Percentiles rank a stretch among this genome's conserved stretches.
Evolutionary conservation across 2,113 vertebrate genomes (phyloP).

Genomic region (Calypte anna): DNA sequence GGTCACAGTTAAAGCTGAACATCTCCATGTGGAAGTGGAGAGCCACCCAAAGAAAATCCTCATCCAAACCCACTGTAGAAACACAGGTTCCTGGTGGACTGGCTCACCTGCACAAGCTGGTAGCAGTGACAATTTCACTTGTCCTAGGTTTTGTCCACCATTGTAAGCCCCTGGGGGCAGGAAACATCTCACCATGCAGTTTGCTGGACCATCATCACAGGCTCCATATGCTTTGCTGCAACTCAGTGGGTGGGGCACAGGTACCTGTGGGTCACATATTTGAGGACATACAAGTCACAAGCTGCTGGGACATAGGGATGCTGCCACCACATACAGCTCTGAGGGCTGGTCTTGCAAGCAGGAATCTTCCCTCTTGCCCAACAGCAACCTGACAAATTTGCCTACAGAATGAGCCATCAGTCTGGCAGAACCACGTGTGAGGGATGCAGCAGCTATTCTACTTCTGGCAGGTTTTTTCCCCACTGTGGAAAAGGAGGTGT

Average conservation of each 20-base stretch:
- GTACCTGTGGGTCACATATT: not conserved
- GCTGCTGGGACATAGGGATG: not conserved
- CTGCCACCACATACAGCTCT: not conserved
- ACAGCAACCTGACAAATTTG: not conserved
- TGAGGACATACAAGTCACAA: not conserved
- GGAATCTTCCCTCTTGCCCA: not conserved
- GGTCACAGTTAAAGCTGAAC: not conserved
- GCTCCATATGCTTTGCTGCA: rapidly evolving
- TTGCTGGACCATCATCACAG: not conserved
- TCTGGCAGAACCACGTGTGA: not conserved
- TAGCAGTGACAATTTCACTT: not conserved
- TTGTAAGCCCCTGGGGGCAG: not conserved
- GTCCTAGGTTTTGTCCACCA: not conserved
- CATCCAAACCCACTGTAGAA: not conserved
- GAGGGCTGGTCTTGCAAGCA: not conserved
- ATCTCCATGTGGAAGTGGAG: not conserved
- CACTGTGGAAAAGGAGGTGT: not conserved
- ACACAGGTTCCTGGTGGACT: not conserved
- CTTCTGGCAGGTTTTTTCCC: not conserved
- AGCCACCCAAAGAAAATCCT: not conserved
- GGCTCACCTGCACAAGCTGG: not conserved
- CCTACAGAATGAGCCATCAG: not conserved
- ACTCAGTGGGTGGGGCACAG: not conserved
- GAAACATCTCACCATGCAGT: not conserved
- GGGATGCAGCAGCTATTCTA: not conserved